phyloP scores from a whole-genome alignment of 2,888 invertebrate genomes.

The Euspilapteryx auroguttella region DNA sequence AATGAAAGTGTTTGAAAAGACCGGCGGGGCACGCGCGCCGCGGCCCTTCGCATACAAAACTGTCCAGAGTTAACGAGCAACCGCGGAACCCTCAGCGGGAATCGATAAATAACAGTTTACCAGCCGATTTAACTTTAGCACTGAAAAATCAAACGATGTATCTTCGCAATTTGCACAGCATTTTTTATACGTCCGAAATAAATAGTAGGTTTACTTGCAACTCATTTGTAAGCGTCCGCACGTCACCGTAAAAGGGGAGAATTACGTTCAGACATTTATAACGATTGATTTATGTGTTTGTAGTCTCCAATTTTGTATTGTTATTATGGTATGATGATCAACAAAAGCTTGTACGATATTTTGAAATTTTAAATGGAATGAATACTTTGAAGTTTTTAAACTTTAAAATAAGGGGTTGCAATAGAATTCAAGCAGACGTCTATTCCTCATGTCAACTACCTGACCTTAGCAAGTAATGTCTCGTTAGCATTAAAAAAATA shows the following conservation, averaged over 20 bases:
- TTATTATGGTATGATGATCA: too few species aligned
- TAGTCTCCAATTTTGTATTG: conserved; percentile 30
- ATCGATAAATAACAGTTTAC: conserved; percentile 29
- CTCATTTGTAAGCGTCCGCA: conserved; percentile 13
- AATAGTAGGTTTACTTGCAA: conserved; percentile 14
- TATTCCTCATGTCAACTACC: too few species aligned
- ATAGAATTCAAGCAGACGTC: too few species aligned
- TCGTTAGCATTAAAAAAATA: conserved; percentile 31
- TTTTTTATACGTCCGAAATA: conserved; percentile 14
- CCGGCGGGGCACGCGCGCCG: conserved; percentile 1
- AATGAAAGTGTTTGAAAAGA: conserved; percentile 2
- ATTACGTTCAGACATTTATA: conserved; percentile 11
- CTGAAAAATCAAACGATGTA: conserved; percentile 35
- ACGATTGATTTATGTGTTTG: conserved; percentile 26
- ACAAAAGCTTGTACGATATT: too few species aligned
- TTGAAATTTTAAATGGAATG: too few species aligned
- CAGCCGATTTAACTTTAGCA: conserved; percentile 26
- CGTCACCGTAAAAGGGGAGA: conserved; percentile 9
- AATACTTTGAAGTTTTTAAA: too few species aligned
- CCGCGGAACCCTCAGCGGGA: conserved; percentile 16
- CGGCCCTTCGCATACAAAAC: conserved; percentile 3
- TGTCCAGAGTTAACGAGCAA: conserved; percentile 19
- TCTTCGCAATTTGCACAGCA: conserved; percentile 21
- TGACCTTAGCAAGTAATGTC: too few species aligned
- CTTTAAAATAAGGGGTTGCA: too few species aligned